These are phyloP conservation scores for Spizaetus ornatus DNA, from an alignment of 2,113 vertebrate genomes.

Conservation along the genomic window DNA sequence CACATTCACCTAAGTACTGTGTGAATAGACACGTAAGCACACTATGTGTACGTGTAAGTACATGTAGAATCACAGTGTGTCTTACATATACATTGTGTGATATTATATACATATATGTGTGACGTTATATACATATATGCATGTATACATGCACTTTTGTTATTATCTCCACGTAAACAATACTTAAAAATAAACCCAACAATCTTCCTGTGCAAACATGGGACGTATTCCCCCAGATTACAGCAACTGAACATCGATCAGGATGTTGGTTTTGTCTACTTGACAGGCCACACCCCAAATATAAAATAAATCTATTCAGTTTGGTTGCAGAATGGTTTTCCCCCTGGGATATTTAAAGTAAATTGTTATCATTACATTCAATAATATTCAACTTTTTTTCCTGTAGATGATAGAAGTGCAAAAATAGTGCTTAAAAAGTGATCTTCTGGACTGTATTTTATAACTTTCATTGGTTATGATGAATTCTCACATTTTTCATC, in stretches of 20 bases:
- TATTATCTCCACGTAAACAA: not conserved
- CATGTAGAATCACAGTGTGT: not conserved
- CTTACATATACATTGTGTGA: not conserved
- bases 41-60: not conserved
- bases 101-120: too few relatives aligned
- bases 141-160: not conserved
- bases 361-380: not conserved
- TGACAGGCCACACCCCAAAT: not conserved
- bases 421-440: not conserved
- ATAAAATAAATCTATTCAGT: not conserved
- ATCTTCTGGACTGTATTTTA: not conserved
- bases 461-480: not conserved
- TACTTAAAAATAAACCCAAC: not conserved
- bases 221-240: not conserved
- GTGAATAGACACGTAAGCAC: not conserved
- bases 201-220: not conserved
- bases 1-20: not conserved
- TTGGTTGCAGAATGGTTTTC: not conserved
- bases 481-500: not conserved
- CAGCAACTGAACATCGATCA: not conserved
- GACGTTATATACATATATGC: too few relatives aligned
- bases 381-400: not conserved
- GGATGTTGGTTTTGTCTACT: not conserved
- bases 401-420: not conserved
- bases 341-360: not conserved